Conservation (phyloP, 2,888 invertebrate genomes). For the Ceraclea dissimilis region DNA sequence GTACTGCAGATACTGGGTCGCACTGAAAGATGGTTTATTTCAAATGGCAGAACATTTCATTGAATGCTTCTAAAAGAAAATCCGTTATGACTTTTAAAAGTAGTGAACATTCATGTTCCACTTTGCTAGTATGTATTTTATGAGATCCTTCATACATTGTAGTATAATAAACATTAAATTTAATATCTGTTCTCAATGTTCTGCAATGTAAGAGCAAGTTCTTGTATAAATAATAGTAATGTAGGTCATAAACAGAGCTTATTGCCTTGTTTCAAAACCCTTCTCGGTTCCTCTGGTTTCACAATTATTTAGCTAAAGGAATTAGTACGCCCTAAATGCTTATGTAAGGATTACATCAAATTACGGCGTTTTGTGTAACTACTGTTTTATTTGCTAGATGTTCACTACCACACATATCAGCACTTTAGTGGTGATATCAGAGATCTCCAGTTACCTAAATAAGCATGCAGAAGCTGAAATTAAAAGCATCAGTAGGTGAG, state of each 20-base stretch:
- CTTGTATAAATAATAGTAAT: not conserved
- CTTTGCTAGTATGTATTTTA: not conserved
- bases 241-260: not conserved
- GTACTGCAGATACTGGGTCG: too few relatives aligned
- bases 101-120: not conserved
- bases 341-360: too few relatives aligned
- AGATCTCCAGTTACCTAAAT: too few relatives aligned
- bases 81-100: constrained; percentile 1
- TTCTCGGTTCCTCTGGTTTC: not conserved
- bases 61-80: not conserved
- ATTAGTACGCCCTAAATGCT: not conserved
- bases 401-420: too few relatives aligned
- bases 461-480: too few relatives aligned
- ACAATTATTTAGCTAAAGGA: not conserved
- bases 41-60: not conserved
- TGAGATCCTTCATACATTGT: not conserved
- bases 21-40: not conserved
- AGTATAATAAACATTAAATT: not conserved
- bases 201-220: not conserved
- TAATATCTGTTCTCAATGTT: constrained; percentile 1
- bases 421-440: too few relatives aligned
- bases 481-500: too few relatives aligned
- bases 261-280: not conserved
- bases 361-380: too few relatives aligned
- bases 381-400: too few relatives aligned